phyloP scores from a whole-genome alignment of 1,140 invertebrate genomes.

The Drosophila malerkotliana region DNA sequence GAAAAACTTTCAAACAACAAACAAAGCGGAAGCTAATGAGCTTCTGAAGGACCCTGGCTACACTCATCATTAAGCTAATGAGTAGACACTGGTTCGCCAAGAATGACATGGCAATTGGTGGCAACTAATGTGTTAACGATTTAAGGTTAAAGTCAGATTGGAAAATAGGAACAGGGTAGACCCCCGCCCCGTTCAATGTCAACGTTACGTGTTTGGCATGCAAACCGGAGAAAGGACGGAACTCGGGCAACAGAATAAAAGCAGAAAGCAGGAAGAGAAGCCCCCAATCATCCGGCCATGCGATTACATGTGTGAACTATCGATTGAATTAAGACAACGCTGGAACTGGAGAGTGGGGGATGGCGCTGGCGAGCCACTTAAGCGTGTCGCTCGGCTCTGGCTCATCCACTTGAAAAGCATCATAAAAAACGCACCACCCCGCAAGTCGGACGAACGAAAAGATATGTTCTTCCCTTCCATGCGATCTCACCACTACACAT shows the following conservation, averaged over 20 bases:
- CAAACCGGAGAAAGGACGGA: constrained; percentile 49
- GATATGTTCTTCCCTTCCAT: constrained; percentile 18
- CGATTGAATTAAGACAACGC: constrained; percentile 78
- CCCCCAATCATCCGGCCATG: constrained; percentile 70
- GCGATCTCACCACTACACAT: constrained; percentile 21
- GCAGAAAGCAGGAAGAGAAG: constrained; percentile 71
- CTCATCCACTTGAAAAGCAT: constrained; percentile 74
- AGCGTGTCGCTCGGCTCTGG: constrained; percentile 57
- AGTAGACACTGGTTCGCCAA: constrained; percentile 23
- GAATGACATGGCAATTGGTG: constrained; percentile 58
- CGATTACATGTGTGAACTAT: constrained; percentile 82
- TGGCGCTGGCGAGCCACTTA: constrained; percentile 61
- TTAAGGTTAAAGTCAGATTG: constrained; percentile 70
- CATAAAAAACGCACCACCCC: constrained; percentile 59
- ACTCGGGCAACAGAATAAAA: constrained; percentile 30
- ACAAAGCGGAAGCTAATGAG: constrained; percentile 74
- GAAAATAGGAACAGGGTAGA: constrained; percentile 36
- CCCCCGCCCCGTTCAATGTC: constrained; percentile 50
- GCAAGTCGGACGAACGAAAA: constrained; percentile 19
- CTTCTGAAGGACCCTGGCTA: constrained; percentile 44
- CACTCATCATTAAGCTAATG: constrained; percentile 72
- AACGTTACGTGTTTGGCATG: constrained; percentile 70
- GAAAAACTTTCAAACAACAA: constrained; percentile 57
- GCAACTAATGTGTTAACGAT: constrained; percentile 49
- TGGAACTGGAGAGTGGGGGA: constrained; percentile 11